Percentiles rank a stretch among this genome's conserved stretches.
These are phyloP conservation scores for Bibio marci DNA, from an alignment of 2,888 invertebrate genomes.

Conservation along the genomic window DNA sequence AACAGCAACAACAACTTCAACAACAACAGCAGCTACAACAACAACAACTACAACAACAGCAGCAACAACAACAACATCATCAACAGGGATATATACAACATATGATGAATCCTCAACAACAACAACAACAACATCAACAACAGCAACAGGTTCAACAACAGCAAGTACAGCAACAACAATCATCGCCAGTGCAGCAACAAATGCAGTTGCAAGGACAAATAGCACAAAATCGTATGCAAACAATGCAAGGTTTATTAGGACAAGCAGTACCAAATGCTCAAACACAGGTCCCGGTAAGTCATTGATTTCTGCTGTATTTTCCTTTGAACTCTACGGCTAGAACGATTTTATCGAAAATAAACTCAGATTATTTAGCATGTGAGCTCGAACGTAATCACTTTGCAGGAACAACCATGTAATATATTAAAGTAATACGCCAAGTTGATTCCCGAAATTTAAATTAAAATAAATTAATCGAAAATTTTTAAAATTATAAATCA, in stretches of 20 bases:
- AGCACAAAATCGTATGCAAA: constrained; percentile 26
- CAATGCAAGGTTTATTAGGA: constrained; percentile 26
- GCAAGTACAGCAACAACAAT: constrained; percentile 34
- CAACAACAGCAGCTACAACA: constrained; percentile 32
- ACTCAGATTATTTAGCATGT: too few species aligned
- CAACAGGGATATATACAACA: constrained; percentile 33
- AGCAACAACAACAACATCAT: constrained; percentile 28
- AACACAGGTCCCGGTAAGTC: constrained; percentile 26
- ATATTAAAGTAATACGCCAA: too few species aligned
- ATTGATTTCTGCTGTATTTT: too few species aligned
- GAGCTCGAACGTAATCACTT: too few species aligned
- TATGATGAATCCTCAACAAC: constrained; percentile 23
- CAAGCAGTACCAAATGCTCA: constrained; percentile 15
- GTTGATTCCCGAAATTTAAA: too few species aligned
- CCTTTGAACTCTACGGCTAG: not conserved
- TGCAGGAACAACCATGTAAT: too few species aligned
- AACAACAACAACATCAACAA: constrained; percentile 37
- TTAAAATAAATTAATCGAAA: too few species aligned
- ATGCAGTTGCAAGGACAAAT: constrained; percentile 31
- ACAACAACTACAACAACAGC: constrained; percentile 35
- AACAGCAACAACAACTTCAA: constrained; percentile 30
- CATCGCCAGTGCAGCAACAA: constrained; percentile 36
- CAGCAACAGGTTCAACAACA: constrained; percentile 32
- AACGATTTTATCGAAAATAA: too few species aligned
- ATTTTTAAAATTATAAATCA: too few species aligned